Percentiles rank a stretch among this genome's conserved stretches.
Evolutionary conservation across 2,797 vertebrate species (phyloP).

Genomic region (Pampus argenteus): DNA sequence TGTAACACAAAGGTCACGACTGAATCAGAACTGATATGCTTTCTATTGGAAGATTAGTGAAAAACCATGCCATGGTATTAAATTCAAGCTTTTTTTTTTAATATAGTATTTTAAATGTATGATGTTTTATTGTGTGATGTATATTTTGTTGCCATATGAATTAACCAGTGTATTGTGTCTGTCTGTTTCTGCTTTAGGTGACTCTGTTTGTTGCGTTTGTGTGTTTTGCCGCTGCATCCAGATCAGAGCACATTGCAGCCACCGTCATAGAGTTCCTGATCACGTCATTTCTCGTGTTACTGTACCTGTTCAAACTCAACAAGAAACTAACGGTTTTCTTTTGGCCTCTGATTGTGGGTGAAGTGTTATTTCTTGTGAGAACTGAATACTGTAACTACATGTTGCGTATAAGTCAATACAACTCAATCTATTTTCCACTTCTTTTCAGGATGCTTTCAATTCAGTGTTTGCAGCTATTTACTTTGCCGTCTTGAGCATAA

Average conservation of each 20-base stretch:
- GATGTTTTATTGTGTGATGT: not conserved
- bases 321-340: slow-evolving; percentile 77
- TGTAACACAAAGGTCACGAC: not conserved
- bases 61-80: not conserved
- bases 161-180: not conserved
- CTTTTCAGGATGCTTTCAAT: slow-evolving; percentile 88
- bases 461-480: slow-evolving; percentile 83
- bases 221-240: slow-evolving; percentile 74
- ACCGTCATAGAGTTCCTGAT: slow-evolving; percentile 81
- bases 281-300: slow-evolving; percentile 77
- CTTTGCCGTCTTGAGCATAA: slow-evolving; percentile 82
- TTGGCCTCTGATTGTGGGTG: slow-evolving; percentile 90
- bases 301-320: slow-evolving; percentile 88
- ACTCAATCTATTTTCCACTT: slow-evolving; percentile 5
- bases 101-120: not conserved
- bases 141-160: not conserved
- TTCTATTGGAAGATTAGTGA: not conserved
- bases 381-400: not conserved
- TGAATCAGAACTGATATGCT: not conserved
- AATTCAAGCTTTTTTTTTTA: not conserved
- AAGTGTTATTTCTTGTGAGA: not conserved
- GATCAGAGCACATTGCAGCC: slow-evolving; percentile 76
- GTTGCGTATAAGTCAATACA: slow-evolving; percentile 7
- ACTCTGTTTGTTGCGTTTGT: slow-evolving; percentile 71
- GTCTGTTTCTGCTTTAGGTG: slow-evolving; percentile 66